Evolutionary conservation across 2,113 vertebrate genomes (phyloP).

Genomic region (Sorex fumeus): DNA sequence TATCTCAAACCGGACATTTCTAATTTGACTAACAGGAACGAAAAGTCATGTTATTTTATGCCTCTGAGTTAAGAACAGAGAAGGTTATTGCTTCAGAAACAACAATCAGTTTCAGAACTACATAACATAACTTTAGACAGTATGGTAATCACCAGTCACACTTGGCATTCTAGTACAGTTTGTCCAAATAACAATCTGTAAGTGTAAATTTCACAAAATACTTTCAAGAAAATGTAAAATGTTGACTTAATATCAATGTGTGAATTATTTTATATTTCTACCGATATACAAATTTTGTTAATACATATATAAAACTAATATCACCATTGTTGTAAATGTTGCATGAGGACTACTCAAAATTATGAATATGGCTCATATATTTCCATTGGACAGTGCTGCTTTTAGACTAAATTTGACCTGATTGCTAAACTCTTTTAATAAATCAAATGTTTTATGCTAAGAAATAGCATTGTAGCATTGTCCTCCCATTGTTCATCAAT

Average conservation of each 20-base stretch:
- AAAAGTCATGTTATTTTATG: background rate
- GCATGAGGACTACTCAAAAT: slow-evolving; percentile 20
- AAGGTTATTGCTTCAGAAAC: slow-evolving; percentile 2
- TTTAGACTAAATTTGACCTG: slow-evolving; percentile 60
- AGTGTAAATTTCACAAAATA: slow-evolving; percentile 28
- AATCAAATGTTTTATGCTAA: slow-evolving; percentile 10
- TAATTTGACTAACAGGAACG: background rate
- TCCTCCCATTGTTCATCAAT: too few species aligned
- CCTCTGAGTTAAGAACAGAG: background rate
- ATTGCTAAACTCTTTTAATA: slow-evolving; percentile 20
- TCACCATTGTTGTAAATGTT: slow-evolving; percentile 22
- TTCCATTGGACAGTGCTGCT: background rate
- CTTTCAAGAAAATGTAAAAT: slow-evolving; percentile 40
- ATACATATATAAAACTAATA: too few species aligned
- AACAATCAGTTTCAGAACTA: background rate
- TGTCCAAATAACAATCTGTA: background rate
- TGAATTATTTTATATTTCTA: background rate
- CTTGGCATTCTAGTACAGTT: background rate
- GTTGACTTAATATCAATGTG: slow-evolving; percentile 24
- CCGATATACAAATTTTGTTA: too few species aligned
- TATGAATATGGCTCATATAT: background rate
- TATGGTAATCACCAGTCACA: slow-evolving; percentile 7
- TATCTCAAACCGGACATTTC: background rate
- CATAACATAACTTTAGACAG: background rate
- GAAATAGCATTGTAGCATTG: too few species aligned